These are phyloP conservation scores for Diloba caeruleocephala DNA, from an alignment of 2,888 invertebrate genomes.

Conservation along the genomic window DNA sequence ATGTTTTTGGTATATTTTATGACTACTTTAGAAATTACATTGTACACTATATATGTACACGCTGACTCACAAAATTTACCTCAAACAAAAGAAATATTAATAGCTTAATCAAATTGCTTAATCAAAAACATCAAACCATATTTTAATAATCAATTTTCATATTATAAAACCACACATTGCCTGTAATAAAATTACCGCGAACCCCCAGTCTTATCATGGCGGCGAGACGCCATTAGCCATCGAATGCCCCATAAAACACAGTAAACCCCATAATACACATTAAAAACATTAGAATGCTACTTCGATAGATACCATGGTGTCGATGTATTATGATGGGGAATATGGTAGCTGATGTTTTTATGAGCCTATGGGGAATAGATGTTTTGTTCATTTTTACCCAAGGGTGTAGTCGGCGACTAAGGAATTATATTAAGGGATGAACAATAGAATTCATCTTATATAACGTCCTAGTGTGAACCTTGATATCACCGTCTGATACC, in stretches of 20 bases:
- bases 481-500: too few species aligned
- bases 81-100: too few species aligned
- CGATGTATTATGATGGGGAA: conserved; percentile 15
- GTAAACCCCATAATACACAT: conserved; percentile 75
- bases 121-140: too few species aligned
- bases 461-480: too few species aligned
- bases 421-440: background rate
- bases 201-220: conserved; percentile 26
- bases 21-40: too few species aligned
- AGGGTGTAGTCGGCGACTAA: conserved; percentile 7
- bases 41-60: too few species aligned
- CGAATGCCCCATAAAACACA: conserved; percentile 66
- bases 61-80: too few species aligned
- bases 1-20: too few species aligned
- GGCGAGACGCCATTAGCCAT: conserved; percentile 64
- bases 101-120: too few species aligned
- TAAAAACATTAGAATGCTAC: conserved; percentile 71
- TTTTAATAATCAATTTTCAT: background rate
- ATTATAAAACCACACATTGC: conserved; percentile 15
- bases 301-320: conserved; percentile 33
- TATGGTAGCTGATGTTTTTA: conserved; percentile 41
- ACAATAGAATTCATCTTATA: too few species aligned
- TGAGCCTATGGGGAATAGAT: conserved; percentile 23
- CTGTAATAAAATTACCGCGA: conserved; percentile 22
- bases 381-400: background rate